These are phyloP conservation scores for Adoxophyes honmai DNA, from an alignment of 1,140 invertebrate species.

Conservation along the genomic window DNA sequence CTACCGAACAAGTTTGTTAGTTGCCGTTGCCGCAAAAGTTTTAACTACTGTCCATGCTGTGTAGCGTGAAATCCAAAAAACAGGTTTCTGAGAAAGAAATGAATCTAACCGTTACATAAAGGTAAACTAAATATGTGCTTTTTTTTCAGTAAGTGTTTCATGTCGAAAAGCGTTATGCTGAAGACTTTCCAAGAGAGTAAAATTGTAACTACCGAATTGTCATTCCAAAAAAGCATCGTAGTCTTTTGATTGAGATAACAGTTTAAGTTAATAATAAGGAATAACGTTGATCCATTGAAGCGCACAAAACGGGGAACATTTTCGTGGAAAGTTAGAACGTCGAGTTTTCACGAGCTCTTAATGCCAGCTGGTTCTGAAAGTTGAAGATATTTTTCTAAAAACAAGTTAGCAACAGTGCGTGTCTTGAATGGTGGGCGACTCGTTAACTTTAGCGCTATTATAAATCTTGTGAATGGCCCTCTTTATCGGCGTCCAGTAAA, in stretches of 20 bases:
- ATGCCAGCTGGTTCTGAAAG: conserved; percentile 46
- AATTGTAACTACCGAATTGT: no score
- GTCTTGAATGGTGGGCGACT: conserved; percentile 48
- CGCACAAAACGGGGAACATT: not conserved
- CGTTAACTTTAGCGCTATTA: conserved; percentile 58
- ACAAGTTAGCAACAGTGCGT: conserved; percentile 55
- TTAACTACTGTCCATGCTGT: not conserved
- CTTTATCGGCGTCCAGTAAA: conserved; percentile 49
- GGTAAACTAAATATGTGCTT: no score
- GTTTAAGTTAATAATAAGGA: not conserved
- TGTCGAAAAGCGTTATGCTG: no score
- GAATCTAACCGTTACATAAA: no score
- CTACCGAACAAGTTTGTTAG: conserved; percentile 9
- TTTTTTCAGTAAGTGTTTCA: no score
- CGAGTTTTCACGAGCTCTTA: conserved; percentile 35
- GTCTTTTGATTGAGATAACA: not conserved
- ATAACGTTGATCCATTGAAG: not conserved
- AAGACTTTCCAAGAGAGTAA: no score
- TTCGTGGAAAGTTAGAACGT: conserved; percentile 20
- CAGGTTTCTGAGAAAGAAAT: no score
- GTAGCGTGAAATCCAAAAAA: not conserved
- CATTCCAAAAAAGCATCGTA: no score
- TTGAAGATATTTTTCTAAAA: conserved; percentile 57
- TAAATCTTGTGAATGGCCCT: conserved; percentile 58
- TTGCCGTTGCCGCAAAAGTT: conserved; percentile 17